phyloP scores from a whole-genome alignment of 2,888 invertebrate genomes.

The Resseliella maxima region DNA sequence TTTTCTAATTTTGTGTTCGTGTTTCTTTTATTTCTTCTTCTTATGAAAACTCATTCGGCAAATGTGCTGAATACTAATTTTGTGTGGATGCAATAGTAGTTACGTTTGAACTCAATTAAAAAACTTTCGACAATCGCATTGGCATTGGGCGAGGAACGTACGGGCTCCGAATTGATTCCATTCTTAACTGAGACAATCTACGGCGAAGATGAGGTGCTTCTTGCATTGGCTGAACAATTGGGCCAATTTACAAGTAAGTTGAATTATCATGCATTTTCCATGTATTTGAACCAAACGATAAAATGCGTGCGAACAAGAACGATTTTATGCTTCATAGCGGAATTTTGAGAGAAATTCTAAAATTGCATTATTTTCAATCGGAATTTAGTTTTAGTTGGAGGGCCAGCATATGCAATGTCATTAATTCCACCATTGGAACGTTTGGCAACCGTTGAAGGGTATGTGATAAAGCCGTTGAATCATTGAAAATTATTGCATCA shows the following conservation, averaged over 20 bases:
- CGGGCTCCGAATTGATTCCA: constrained; percentile 94
- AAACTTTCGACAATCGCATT: constrained; percentile 99
- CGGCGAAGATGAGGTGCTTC: constrained; percentile 98
- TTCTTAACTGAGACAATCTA: constrained; percentile 99
- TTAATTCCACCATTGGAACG: constrained; percentile 95
- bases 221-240: constrained; percentile 97
- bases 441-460: constrained; percentile 99
- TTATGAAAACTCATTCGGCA: not conserved
- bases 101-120: constrained; percentile 97
- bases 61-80: not conserved
- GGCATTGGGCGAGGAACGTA: constrained; percentile 96
- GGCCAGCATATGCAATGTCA: constrained; percentile 95
- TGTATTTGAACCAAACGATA: not conserved
- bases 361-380: not conserved
- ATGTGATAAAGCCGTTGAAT: constrained; percentile 99
- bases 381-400: constrained; percentile 82
- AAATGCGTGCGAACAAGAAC: too few species aligned
- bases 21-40: not conserved
- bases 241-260: constrained; percentile 88
- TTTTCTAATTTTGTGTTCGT: constrained; percentile 37
- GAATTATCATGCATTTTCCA: not conserved
- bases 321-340: too few species aligned
- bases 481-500: constrained; percentile 87
- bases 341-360: too few species aligned
- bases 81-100: constrained; percentile 68